Evolutionary conservation across 2,113 vertebrate genomes (phyloP).

Genomic region (Leptobrachium ailaonicum): DNA sequence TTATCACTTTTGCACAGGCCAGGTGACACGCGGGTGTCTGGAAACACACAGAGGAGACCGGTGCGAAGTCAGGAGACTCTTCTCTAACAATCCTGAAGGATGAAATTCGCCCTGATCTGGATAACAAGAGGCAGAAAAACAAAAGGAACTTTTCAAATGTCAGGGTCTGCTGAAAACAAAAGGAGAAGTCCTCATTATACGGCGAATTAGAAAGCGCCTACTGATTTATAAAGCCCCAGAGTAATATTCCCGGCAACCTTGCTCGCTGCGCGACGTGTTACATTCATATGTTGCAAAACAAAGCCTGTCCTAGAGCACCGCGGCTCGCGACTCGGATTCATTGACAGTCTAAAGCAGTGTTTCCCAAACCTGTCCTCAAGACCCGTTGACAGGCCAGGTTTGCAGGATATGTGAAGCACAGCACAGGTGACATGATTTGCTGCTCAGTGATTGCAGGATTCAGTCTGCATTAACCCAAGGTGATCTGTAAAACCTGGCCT

Average conservation of each 20-base stretch:
- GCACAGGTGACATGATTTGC: too few species aligned
- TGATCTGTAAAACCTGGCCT: too few species aligned
- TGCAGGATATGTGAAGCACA: too few species aligned
- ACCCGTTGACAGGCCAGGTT: too few species aligned
- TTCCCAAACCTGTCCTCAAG: too few species aligned
- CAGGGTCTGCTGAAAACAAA: not conserved
- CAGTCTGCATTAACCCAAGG: too few species aligned
- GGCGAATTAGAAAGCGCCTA: not conserved
- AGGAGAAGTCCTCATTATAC: not conserved
- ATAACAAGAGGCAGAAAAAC: not conserved
- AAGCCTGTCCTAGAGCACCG: not conserved
- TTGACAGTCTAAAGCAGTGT: too few species aligned
- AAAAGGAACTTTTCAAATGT: conserved; percentile 18
- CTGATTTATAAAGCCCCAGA: conserved; percentile 13
- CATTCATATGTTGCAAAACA: not conserved
- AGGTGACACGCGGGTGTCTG: conserved; percentile 10
- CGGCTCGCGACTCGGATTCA: not conserved
- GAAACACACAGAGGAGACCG: not conserved
- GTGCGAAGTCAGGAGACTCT: conserved; percentile 7
- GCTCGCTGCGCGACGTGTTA: not conserved
- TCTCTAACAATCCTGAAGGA: not conserved
- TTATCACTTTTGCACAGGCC: not conserved
- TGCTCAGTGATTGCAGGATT: too few species aligned
- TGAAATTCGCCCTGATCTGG: conserved; percentile 24
- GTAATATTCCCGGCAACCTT: not conserved